These are phyloP conservation scores for Avahi laniger DNA, from an alignment of 2,797 vertebrate species.

Conservation along the genomic window DNA sequence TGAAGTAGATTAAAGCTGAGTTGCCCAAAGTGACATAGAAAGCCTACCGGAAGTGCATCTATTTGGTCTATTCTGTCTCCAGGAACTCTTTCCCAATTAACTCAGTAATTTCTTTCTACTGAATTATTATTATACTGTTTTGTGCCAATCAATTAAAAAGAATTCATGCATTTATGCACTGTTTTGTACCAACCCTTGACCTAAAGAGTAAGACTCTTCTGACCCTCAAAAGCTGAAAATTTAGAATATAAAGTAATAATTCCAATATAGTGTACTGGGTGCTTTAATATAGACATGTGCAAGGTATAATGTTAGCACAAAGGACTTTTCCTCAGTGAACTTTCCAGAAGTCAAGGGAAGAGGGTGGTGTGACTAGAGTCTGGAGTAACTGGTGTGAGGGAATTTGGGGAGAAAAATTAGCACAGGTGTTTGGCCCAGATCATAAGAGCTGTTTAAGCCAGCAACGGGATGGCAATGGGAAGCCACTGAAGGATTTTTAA, in stretches of 20 bases:
- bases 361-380: background rate
- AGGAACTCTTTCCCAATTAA: background rate
- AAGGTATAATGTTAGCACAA: background rate
- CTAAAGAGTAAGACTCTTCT: background rate
- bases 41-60: background rate
- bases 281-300: background rate
- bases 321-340: background rate
- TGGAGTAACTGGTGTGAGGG: background rate
- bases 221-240: background rate
- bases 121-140: background rate
- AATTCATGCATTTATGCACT: background rate
- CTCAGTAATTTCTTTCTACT: background rate
- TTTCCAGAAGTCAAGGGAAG: background rate
- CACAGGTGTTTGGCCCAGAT: background rate
- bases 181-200: background rate
- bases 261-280: background rate
- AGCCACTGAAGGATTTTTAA: background rate
- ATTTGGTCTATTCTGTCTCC: background rate
- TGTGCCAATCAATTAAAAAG: background rate
- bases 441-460: background rate
- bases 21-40: background rate
- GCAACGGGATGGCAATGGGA: background rate
- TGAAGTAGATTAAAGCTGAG: background rate
- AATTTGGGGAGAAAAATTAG: background rate
- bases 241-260: background rate